Evolutionary conservation across 2,797 vertebrate genomes (phyloP), one percentile per base, ranked within the genome.

Genomic region (Melopsittacus undulatus): DNA sequence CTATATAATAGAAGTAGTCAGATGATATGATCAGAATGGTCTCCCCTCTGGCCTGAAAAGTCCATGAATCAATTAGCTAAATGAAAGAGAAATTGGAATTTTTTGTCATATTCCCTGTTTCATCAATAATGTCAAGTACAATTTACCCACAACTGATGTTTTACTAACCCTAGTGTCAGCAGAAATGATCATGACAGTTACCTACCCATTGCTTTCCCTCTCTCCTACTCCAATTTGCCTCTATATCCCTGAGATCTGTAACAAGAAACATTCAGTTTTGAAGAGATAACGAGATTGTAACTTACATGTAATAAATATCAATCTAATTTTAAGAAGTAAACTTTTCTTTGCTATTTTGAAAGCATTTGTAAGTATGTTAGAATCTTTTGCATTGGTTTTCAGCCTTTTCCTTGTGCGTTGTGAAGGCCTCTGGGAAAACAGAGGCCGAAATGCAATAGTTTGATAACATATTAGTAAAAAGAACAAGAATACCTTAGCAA

Each of bases 51-150:
- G 29, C 68, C 70, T 93, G 32, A 74, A 32, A 91, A 89, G 56
- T 90, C 56, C 32, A 84, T 61, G 16, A 87, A 89, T 95, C 59
- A 87, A 52, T 74, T 68, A 89, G 86, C 90, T 34, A 93, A 94
- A 88, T 90, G 66, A 81, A 86, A 73, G 29, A 63, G 5, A 23
- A 63, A 89, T 30, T 85, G 43, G 40, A 84, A 9, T 45, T 52
- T 92, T 90, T 88, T 89, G 46, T 77, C 43, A 61, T 87, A 74
- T 92, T 83, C 63, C 14, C n/a, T 59, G 18, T 70, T 89, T 86
- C 74, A 92, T 87, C 81, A 70, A 68, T 87, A 84, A 27, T 57
- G 67, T 56, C 83, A 90, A 52, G 56, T 85, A 48, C 27, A 79
- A 61, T 94, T 88, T 89, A 85, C 62, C 68, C 32, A 52, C 26